These are phyloP conservation scores for Capra hircus DNA, from an alignment of 2,113 vertebrate genomes.

Conservation along the genomic window DNA sequence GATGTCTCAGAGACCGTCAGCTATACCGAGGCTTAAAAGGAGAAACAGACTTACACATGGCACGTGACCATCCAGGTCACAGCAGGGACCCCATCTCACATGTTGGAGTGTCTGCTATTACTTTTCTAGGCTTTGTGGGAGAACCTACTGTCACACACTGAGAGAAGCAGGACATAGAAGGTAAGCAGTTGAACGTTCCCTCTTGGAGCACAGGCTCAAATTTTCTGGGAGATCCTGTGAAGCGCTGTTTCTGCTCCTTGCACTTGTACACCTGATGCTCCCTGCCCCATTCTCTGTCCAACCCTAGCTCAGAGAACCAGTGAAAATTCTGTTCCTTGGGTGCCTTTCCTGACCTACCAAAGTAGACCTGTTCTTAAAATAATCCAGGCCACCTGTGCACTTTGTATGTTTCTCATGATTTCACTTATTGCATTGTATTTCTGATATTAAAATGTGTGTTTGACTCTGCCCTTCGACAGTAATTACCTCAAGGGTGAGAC, in stretches of 20 bases:
- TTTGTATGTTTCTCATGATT: background rate
- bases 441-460: background rate
- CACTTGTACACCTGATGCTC: fast-evolving
- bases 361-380: background rate
- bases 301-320: background rate
- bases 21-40: background rate
- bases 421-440: background rate
- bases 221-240: background rate
- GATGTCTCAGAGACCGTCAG: background rate
- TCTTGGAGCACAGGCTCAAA: background rate
- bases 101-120: too few species aligned
- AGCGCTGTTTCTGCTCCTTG: background rate
- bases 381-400: fast-evolving
- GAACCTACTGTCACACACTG: background rate
- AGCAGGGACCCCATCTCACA: background rate
- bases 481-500: background rate
- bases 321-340: background rate
- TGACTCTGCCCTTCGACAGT: background rate
- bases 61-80: background rate
- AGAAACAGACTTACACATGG: background rate
- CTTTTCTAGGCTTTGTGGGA: background rate
- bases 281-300: background rate
- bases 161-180: background rate
- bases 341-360: background rate
- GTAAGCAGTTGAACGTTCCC: background rate